Base-by-base conservation (phyloP, 2,113 vertebrate genomes). In the Mirounga angustirostris region DNA sequence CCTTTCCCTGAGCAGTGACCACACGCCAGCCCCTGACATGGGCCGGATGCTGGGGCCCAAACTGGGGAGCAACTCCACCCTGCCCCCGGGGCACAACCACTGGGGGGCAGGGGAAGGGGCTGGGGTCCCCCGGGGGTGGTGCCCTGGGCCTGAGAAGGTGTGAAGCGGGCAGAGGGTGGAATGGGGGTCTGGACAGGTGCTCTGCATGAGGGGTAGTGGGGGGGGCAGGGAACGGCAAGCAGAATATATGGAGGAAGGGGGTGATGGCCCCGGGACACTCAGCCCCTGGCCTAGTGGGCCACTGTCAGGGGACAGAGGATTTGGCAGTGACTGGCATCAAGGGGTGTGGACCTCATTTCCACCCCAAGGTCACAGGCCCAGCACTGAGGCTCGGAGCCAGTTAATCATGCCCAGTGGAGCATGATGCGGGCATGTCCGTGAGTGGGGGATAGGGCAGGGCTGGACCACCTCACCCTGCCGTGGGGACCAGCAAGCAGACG, bases 381-480 rank as follows among this genome's bases (percentile, higher is more conserved):
- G 36, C 8, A 10, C 82, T 2, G 56, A 82, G 84, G 63, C 79
- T 33, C 0, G 2, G 52, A 86, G 93, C 85, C 76, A 11, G 67
- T 26, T 73, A 13, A 58, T 54, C 40, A 13, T 24, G 61, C 18
- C 84, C 30, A 14, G 67, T 2, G 0, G 80, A 74, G 52, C 26
- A 0, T 19, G 58, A 26, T 9, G 1, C 43, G 15, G 0, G 7
- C 65, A 4, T 0, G 0, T 9, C 54, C 43, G 1, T 0, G 0
- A 28, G 9, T 1, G 1, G 24, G 80, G 71, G n/a, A 5, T 0
- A 1, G 9, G 0, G 28, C 50, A 1, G 50, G 76, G 15, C 86
- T 52, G 61, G 54, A 11, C 59, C 28, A 6, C 69, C 74, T 65
- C 40, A 0, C 4, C 8, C 52, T 7, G 2, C n/a, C 0, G 1